Evolutionary conservation across 2,888 invertebrate species (phyloP), one percentile per base, ranked within the genome.

Genomic region (Cosmia trapezina): DNA sequence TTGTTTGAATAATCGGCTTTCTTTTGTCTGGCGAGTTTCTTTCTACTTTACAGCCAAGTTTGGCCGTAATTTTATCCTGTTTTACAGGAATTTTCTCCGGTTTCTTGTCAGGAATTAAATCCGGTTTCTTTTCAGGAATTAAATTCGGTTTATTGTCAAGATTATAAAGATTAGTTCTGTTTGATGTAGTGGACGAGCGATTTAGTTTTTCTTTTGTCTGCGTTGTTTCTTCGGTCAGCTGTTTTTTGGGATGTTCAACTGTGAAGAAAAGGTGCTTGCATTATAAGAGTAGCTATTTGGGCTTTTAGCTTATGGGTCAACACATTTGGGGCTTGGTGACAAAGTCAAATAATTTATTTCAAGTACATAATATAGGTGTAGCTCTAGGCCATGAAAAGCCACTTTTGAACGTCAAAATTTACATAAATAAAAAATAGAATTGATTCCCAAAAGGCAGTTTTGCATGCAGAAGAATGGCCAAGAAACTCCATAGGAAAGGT

Each of bases 1-100:
- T 83, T 0, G 93, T 93, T 81, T 89, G 91, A 0, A 93, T 90
- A 0, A 92, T 80, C 0, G 92, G 91, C 70, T 86, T 90, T 33
- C 87, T 59, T 61, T 22, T 53, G 5, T 49, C 78, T 1, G 60
- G 59, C 1, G 60, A 17, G 56, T 12, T 61, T 76, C 74, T 76
- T 73, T 86, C 65, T 4, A 4, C 2, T 49, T 22, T 57, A 33
- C 17, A 8, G 22, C 14, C 33, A 7, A 12, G 47, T 59, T 64
- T 80, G 1, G 7, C 0, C 3, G 28, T 0, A 2, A 8, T 8
- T 47, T 63, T 67, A 0, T 83, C 72, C 1, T 54, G 19, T 37
- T 67, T 80, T 33, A 6, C 5, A 1, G 47, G 4, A 19, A 4
- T 33, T 28, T 57, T 81, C 8, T 64, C 63, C 9, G 17, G 17